Evolutionary conservation across 2,797 vertebrate genomes (phyloP), one percentile per base, ranked within the genome.

Genomic region (Trematomus bernacchii): DNA sequence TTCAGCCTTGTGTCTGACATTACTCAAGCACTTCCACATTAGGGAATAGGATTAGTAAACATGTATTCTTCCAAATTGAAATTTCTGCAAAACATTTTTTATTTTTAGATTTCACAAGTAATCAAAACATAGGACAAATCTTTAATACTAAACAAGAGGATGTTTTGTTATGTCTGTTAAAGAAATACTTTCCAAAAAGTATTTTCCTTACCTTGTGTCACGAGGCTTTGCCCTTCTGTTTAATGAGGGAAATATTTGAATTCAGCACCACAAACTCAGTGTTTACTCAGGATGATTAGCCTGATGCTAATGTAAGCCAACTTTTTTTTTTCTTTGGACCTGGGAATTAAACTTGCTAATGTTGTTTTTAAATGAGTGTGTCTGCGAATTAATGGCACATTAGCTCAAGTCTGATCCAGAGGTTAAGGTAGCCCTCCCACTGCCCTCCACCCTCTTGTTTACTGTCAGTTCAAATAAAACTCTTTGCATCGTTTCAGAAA

Each of bases 161-260:
- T 79, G 23, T 70, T 82, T 73, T 60, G 33, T 55, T 46, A 27
- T 51, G 21, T 59, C 60, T 55, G 37, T 37, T 66, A n/a, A 62
- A 75, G 47, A 61, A 77, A 58, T 18, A 3, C 14, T 62, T 59
- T 47, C 47, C 47, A 5, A 2, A 54, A 73, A 75, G 73, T 74
- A 54, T 2, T 79, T 60, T 76, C 79, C 65, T 73, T 48, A 52
- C 61, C 57, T 8, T 59, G 58, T 62, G 70, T 78, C 59, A 65
- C 14, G 9, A 13, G 50, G 47, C 71, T 21, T 57, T 62, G 62
- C 58, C 85, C 64, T 87, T 61, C 66, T 83, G 82, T 86, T 84
- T 84, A 51, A 83, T 16, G 55, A 78, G 71, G 85, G 79, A 87
- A 86, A 82, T 86, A 54, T 85, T 87, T 89, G 84, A 82, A 88